Percentiles rank a stretch among this genome's conserved stretches.
Conservation (phyloP, 2,113 vertebrate species). For the Proteles cristata region DNA sequence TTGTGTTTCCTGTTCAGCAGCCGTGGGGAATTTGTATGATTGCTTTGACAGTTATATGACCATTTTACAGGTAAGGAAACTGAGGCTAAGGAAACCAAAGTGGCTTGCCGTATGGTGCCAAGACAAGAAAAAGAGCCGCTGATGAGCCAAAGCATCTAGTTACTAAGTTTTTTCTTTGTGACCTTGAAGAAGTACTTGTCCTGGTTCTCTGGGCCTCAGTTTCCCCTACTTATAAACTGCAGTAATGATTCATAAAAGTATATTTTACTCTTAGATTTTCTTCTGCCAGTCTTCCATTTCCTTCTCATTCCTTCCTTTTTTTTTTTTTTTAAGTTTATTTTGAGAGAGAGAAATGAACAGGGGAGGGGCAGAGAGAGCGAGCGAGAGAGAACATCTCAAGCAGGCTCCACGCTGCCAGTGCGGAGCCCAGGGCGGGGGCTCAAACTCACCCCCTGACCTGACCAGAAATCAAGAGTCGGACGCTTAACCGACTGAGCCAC, state of each 20-base stretch:
- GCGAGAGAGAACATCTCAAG: no score
- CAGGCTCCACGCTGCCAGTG: no score
- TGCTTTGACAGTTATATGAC: neutral
- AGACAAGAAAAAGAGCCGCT: neutral
- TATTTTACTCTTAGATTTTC: neutral
- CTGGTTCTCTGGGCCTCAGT: neutral
- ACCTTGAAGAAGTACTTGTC: neutral
- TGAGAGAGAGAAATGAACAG: no score
- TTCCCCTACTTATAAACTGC: neutral
- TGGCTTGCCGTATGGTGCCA: neutral
- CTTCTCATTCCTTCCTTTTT: neutral
- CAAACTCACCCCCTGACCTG: neutral
- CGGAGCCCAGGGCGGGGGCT: no score
- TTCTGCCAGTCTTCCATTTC: neutral
- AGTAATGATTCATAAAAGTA: no score
- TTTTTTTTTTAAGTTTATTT: no score
- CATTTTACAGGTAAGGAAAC: conserved; percentile 13
- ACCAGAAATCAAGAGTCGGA: no score
- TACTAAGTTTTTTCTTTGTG: neutral
- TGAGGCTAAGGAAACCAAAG: neutral
- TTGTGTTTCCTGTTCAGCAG: neutral
- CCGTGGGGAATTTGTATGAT: neutral
- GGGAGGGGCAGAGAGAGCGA: no score
- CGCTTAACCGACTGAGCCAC: no score
- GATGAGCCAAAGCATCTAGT: neutral